These are phyloP conservation scores for Balearica regulorum DNA, from an alignment of 2,797 vertebrate species.

Conservation along the genomic window DNA sequence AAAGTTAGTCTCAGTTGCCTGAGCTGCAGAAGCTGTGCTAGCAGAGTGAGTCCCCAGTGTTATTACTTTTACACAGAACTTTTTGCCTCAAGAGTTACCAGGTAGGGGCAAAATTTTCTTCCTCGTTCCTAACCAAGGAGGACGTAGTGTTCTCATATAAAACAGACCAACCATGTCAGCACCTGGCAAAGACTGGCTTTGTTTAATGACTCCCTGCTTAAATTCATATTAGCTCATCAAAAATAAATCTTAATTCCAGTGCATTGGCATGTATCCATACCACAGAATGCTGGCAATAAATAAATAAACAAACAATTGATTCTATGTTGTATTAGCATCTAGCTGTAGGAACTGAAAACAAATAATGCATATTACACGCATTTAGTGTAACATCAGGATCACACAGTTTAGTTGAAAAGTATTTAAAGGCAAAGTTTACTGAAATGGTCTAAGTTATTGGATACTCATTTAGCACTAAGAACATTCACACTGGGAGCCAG, in stretches of 20 bases:
- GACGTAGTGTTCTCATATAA: neutral
- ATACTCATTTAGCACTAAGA: accelerated
- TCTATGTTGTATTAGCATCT: neutral
- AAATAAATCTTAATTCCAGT: neutral
- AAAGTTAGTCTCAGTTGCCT: neutral
- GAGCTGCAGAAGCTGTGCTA: neutral
- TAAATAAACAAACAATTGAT: neutral
- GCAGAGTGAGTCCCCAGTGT: accelerated
- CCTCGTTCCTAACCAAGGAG: neutral
- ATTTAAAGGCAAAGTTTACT: neutral
- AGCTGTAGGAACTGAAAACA: neutral
- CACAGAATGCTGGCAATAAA: neutral
- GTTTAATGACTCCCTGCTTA: neutral
- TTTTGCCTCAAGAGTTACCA: neutral
- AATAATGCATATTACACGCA: accelerated
- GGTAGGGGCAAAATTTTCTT: neutral
- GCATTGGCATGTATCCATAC: neutral
- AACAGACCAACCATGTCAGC: neutral
- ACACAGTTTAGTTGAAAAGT: accelerated
- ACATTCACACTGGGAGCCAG: neutral
- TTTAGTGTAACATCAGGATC: accelerated
- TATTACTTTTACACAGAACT: neutral
- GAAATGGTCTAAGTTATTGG: accelerated
- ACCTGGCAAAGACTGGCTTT: neutral
- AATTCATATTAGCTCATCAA: neutral